Percentiles rank a stretch among this genome's conserved stretches.
Evolutionary conservation across 2,113 vertebrate genomes (phyloP).

Genomic region (Callaeas wilsoni): DNA sequence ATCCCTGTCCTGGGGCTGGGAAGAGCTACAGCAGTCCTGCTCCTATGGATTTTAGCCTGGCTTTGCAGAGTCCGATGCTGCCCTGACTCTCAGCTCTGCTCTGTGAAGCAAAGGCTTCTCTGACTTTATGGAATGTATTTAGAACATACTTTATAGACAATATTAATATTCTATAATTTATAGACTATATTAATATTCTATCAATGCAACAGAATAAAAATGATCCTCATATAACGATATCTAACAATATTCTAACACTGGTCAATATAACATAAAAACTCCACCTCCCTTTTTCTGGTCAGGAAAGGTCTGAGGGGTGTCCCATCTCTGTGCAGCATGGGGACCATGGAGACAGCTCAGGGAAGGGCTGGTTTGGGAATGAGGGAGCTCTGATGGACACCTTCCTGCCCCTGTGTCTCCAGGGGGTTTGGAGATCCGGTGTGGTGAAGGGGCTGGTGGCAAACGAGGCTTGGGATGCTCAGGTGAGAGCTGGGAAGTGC

Average conservation of each 20-base stretch:
- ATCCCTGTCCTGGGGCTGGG: rapidly evolving
- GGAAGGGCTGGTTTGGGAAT: neutral
- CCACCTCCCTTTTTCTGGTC: neutral
- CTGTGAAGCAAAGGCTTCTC: neutral
- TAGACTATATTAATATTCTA: neutral
- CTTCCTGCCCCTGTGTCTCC: rapidly evolving
- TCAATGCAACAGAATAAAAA: neutral
- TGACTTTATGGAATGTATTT: rapidly evolving
- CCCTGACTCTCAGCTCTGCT: neutral
- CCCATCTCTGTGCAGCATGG: neutral
- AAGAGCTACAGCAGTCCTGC: neutral
- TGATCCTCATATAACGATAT: neutral
- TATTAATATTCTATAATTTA: neutral
- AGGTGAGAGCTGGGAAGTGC: neutral
- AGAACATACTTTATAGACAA: neutral
- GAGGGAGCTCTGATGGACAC: neutral
- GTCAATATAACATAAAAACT: neutral
- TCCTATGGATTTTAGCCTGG: neutral
- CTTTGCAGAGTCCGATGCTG: neutral
- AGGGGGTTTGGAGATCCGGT: rapidly evolving
- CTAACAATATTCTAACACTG: neutral
- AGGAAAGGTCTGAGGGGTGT: neutral
- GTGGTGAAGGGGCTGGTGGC: neutral
- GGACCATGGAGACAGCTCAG: rapidly evolving
- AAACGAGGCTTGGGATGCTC: neutral